Evolutionary conservation across 1,140 invertebrate genomes (phyloP), one percentile per base, ranked within the genome.

Genomic region (Plectus sambesii): DNA sequence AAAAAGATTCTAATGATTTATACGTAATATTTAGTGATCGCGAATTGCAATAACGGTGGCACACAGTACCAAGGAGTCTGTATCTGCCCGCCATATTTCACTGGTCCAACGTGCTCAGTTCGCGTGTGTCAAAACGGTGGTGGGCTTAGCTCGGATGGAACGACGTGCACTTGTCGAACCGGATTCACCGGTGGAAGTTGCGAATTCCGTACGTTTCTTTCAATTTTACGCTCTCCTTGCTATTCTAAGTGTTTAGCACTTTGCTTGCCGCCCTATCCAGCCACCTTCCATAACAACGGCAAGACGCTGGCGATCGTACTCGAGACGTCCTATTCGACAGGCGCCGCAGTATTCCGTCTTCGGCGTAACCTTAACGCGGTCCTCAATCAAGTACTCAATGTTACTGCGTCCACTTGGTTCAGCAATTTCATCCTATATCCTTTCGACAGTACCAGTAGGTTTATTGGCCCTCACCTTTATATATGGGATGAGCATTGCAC

Each of bases 401-500:
- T 44, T 12, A 43, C 56, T n/a, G 46, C 48, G 3, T 19, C 44
- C 26, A 44, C 41, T 27, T 58, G 56, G 56, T 58, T 58, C 39
- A 52, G 17, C 17, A 49, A 58, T 30, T 58, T 44, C 50, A 48
- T 58, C 29, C 45, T 58, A 5, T 51, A 52, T 56, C 56, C 56
- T 9, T 58, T 58, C 23, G 53, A 58, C 43, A n/a, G n/a, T n/a
- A 51, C 53, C 5, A 49, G 54, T 56, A 54, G 44, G 20, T 15
- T 24, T n/a, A 43, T 15, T 3, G 19, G n/a, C n/a, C 50, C 20
- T 22, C 22, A 25, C 5, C 19, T 24, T 5, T 9, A 40, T 9
- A 15, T 27, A n/a, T n/a, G n/a, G n/a, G n/a, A n/a, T n/a, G n/a
- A n/a, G n/a, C 15, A 39, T 15, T 2, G n/a, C 40, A 4, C 17